Evolutionary conservation across 2,113 vertebrate genomes (phyloP).

Genomic region (Tringa solitaria): DNA sequence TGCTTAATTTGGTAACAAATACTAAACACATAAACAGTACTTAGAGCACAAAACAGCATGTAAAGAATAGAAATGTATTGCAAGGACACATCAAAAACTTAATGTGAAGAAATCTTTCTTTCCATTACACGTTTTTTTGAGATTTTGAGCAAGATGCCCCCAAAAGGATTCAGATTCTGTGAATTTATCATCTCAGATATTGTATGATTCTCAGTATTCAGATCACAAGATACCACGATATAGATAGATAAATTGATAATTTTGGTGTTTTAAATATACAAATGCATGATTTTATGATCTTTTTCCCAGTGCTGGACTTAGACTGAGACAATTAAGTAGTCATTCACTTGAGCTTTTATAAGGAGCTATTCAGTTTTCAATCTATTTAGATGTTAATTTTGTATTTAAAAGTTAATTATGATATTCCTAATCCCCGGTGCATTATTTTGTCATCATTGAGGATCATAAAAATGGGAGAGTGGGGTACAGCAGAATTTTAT

Average conservation of each 20-base stretch:
- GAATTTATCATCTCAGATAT: not conserved
- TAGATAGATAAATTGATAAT: not conserved
- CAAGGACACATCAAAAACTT: not conserved
- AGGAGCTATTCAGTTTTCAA: not conserved
- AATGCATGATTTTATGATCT: not conserved
- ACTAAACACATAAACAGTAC: not conserved
- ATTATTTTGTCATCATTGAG: not conserved
- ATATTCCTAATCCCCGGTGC: not conserved
- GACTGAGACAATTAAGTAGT: not conserved
- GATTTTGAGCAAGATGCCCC: not conserved
- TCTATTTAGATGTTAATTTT: constrained; percentile 21
- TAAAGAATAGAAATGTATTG: not conserved
- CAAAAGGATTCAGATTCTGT: not conserved
- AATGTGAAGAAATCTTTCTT: not conserved
- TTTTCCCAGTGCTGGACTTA: not conserved
- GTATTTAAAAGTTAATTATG: constrained; percentile 36
- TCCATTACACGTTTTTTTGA: not conserved
- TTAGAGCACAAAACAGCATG: not conserved
- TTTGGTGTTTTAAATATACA: not conserved
- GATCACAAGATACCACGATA: not conserved
- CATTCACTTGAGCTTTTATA: not conserved
- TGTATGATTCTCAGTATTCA: not conserved
- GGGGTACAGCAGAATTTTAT: not conserved
- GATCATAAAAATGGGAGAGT: not conserved
- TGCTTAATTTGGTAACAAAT: not conserved